Conservation (phyloP, 2,797 vertebrate genomes). For the Galagoides demidoff region DNA sequence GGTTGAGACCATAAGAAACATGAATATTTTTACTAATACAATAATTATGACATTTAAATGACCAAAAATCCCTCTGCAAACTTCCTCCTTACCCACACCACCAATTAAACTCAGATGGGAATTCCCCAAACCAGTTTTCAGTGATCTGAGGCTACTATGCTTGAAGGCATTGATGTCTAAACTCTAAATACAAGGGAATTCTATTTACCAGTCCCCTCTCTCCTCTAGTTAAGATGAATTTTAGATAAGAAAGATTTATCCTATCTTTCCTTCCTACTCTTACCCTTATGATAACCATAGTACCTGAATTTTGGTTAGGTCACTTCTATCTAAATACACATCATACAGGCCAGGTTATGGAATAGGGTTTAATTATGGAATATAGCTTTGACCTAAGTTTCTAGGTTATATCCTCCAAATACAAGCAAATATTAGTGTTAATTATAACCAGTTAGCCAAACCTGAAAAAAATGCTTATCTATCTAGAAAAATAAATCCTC, state of each 20-base stretch:
- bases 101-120: background rate
- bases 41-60: conserved; percentile 25
- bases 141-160: background rate
- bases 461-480: background rate
- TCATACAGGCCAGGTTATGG: background rate
- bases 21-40: background rate
- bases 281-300: background rate
- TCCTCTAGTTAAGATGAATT: background rate
- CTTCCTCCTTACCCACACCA: background rate
- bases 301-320: background rate
- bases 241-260: background rate
- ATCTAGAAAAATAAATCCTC: conserved; percentile 29
- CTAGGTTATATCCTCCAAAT: conserved; percentile 18
- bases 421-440: background rate
- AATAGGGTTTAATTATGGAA: background rate
- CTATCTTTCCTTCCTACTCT: background rate
- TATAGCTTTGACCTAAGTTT: background rate
- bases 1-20: background rate
- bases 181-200: background rate
- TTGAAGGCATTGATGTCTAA: background rate
- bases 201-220: background rate
- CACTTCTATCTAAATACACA: background rate
- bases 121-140: background rate
- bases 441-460: background rate
- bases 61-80: background rate